Evolutionary conservation across 2,113 vertebrate genomes (phyloP).

Genomic region (Corvus hawaiiensis): DNA sequence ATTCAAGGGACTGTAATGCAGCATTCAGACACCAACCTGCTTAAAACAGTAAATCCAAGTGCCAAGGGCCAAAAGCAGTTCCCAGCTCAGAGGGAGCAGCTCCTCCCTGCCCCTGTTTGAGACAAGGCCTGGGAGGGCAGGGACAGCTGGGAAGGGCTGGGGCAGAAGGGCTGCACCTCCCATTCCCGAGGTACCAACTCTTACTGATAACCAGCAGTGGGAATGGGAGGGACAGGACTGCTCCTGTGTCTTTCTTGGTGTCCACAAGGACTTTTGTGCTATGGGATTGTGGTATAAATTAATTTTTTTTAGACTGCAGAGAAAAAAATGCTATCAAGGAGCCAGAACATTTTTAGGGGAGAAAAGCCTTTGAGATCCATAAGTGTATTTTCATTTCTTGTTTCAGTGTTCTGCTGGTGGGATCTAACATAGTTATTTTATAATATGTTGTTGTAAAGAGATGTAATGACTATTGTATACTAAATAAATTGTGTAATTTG

Average conservation of each 20-base stretch:
- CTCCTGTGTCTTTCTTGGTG: not conserved
- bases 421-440: slow-evolving; percentile 55
- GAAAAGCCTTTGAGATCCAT: not conserved
- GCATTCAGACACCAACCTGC: not conserved
- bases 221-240: not conserved
- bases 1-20: not conserved
- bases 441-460: slow-evolving; percentile 53
- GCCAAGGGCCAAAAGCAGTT: not conserved
- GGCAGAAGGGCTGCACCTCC: not conserved
- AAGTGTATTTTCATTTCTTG: slow-evolving; percentile 3
- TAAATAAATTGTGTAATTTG: slow-evolving; percentile 69
- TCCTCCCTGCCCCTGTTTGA: not conserved
- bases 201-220: rapidly evolving
- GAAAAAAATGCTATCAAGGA: not conserved
- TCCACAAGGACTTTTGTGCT: not conserved
- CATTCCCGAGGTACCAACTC: rapidly evolving
- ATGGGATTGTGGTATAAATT: not conserved
- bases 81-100: not conserved
- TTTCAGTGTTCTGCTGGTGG: slow-evolving; percentile 26
- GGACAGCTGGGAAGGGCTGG: not conserved
- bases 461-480: slow-evolving; percentile 47
- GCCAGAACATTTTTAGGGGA: not conserved
- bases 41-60: not conserved
- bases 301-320: not conserved
- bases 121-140: not conserved